Evolutionary conservation across 37 sponge, comb jelly and placozoan species (phyloP), one percentile per base, ranked within the genome.

Genomic region (Aplysina aerophoba): DNA sequence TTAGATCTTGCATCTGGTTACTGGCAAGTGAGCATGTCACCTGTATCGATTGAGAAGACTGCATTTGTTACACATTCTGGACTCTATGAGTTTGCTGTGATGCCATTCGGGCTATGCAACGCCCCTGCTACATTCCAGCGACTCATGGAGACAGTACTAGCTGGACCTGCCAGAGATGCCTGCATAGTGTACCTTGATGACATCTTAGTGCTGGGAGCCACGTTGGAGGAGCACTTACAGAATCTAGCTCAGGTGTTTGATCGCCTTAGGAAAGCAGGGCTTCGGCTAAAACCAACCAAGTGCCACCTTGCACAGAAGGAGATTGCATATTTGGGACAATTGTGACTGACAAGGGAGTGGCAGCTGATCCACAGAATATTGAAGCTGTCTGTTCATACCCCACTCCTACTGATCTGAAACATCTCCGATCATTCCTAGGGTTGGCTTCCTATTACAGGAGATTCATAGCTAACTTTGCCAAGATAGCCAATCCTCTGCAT

Each of bases 31-130:
- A 34, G 21, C 33, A 72, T 87, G 83, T 33, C 8, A 0, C 39
- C 59, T 15, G 63, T 35, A 6, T 69, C 73, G 21, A 41, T 38
- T 17, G 83, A 87, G 77, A 87, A 87, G 53, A 87, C 88, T 15
- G 88, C 88, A 22, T 87, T 87, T 31, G 39, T 57, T 0, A 87
- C 88, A 15, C 73, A 58, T 39, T 24, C 40, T 59, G 88, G 88
- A 0, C 83, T 82, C 22, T 87, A 82, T 59, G 83, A 87, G 82
- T 87, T 87, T 50, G 73, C 31, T n/a, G 77, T 55, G 0, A 87
- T 87, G 88, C 88, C 88, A 21, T 87, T 88, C 50, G 88, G 88
- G 24, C 28, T 87, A 30, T 68, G 69, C 59, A 81, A 87, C 31
- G 88, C 75, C 25, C 86, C 86, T 20, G 80, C 66, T 22, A 79